Percentiles rank a stretch among this genome's conserved stretches.
These are phyloP conservation scores for Oscheius sp. DNA, from an alignment of 2,888 invertebrate species.

Conservation along the genomic window DNA sequence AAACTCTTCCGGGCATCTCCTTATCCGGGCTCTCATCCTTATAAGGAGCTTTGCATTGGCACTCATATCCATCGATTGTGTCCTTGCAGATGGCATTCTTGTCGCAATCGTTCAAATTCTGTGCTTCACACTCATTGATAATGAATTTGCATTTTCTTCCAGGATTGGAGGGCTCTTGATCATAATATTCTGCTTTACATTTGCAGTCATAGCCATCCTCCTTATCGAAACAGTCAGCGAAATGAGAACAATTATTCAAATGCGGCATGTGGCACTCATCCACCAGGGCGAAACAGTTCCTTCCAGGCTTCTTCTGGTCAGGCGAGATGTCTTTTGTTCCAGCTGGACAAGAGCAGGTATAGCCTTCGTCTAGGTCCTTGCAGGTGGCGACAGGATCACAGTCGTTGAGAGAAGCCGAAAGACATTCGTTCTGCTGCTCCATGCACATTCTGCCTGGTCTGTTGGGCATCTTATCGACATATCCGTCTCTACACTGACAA, in stretches of 20 bases:
- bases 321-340: conserved; percentile 63
- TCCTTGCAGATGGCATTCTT: conserved; percentile 67
- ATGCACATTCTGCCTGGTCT: conserved; percentile 53
- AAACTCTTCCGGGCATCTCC: conserved; percentile 53
- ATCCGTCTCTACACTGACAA: conserved; percentile 86
- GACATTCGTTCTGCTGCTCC: conserved; percentile 62
- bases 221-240: conserved; percentile 64
- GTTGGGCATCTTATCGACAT: conserved; percentile 75
- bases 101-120: conserved; percentile 59
- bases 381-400: conserved; percentile 61
- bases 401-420: conserved; percentile 56
- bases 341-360: conserved; percentile 55
- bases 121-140: conserved; percentile 58
- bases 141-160: conserved; percentile 64
- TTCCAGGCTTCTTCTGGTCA: conserved; percentile 54
- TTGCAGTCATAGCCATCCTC: conserved; percentile 63
- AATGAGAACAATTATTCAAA: conserved; percentile 65
- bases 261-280: conserved; percentile 64
- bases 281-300: conserved; percentile 50
- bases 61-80: conserved; percentile 65
- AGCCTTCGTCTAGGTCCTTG: conserved; percentile 59
- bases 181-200: conserved; percentile 58
- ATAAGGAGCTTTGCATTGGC: conserved; percentile 58
- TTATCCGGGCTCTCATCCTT: conserved; percentile 47
- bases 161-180: conserved; percentile 53